These are phyloP conservation scores for Sander lucioperca DNA, from an alignment of 2,113 vertebrate genomes.

Conservation along the genomic window DNA sequence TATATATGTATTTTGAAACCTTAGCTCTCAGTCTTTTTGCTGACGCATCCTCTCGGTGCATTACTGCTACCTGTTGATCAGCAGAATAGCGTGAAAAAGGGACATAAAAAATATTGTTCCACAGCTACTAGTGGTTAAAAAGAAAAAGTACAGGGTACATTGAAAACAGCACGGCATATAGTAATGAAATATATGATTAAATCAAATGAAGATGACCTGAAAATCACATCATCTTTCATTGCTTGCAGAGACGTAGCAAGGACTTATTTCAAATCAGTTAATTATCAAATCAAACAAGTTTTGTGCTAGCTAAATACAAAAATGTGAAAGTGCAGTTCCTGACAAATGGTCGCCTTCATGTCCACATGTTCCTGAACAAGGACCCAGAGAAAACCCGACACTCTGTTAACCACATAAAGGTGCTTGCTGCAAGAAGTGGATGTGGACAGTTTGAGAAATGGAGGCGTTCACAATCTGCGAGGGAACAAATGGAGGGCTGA, in stretches of 20 bases:
- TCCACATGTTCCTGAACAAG: slow-evolving; percentile 2
- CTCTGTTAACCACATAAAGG: slow-evolving; percentile 29
- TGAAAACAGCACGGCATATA: neutral
- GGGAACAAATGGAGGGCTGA: slow-evolving; percentile 63
- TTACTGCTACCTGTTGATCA: no score
- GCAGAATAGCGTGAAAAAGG: no score
- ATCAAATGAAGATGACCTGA: no score
- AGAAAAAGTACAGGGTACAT: no score
- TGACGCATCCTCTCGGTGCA: no score
- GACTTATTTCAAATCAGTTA: neutral
- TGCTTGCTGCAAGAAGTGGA: slow-evolving; percentile 64
- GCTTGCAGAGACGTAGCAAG: neutral
- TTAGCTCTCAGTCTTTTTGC: no score
- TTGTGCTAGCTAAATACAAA: neutral
- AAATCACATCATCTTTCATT: no score
- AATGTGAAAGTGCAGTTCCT: neutral
- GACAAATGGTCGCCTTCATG: neutral
- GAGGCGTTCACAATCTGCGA: slow-evolving; percentile 43
- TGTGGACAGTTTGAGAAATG: slow-evolving; percentile 78
- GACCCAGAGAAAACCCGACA: neutral
- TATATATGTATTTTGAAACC: no score
- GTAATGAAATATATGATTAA: no score
- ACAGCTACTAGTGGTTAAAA: no score
- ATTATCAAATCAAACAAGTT: neutral
- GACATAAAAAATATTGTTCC: no score